A percentile compares a stretch with the other conserved stretches of the same genome.
These are phyloP conservation scores for Enteromius fasciolatus DNA, from an alignment of 2,797 vertebrate species.

Conservation along the genomic window DNA sequence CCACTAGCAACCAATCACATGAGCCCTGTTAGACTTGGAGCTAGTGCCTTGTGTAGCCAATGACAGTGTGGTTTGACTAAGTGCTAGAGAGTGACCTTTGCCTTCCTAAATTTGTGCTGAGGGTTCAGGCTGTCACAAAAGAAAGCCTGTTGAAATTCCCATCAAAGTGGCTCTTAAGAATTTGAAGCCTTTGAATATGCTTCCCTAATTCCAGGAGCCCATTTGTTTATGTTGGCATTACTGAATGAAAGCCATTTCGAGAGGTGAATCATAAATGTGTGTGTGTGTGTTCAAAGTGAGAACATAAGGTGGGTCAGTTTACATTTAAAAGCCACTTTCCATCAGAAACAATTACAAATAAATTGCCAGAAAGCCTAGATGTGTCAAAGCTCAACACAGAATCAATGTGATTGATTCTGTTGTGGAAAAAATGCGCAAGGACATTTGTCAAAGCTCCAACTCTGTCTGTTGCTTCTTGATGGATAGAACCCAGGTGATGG, in stretches of 20 bases:
- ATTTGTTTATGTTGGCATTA: conserved; percentile 31
- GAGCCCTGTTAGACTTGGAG: not conserved
- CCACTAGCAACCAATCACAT: not conserved
- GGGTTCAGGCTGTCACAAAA: not conserved
- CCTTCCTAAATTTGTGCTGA: conserved; percentile 11
- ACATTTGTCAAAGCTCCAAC: conserved; percentile 44
- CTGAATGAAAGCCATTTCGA: conserved; percentile 6
- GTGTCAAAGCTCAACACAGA: conserved; percentile 43
- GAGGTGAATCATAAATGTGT: conserved; percentile 17
- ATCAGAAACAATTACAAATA: conserved; percentile 37
- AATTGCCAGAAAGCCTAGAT: conserved; percentile 34
- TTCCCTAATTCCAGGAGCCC: conserved; percentile 30
- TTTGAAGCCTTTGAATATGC: conserved; percentile 6
- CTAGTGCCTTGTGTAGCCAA: no score
- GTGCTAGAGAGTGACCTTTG: conserved; percentile 4
- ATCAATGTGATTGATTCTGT: conserved; percentile 43
- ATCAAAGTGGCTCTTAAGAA: conserved; percentile 12
- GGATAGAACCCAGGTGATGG: conserved; percentile 44
- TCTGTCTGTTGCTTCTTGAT: conserved; percentile 46
- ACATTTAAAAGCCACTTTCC: conserved; percentile 25
- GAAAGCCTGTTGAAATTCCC: conserved; percentile 4
- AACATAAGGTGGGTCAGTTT: conserved; percentile 17
- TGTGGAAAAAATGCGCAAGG: conserved; percentile 42
- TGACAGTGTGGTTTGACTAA: conserved; percentile 7
- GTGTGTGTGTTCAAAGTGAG: not conserved